Base-by-base conservation (phyloP, 2,113 vertebrate species). In the Actenoides lindsayi region DNA sequence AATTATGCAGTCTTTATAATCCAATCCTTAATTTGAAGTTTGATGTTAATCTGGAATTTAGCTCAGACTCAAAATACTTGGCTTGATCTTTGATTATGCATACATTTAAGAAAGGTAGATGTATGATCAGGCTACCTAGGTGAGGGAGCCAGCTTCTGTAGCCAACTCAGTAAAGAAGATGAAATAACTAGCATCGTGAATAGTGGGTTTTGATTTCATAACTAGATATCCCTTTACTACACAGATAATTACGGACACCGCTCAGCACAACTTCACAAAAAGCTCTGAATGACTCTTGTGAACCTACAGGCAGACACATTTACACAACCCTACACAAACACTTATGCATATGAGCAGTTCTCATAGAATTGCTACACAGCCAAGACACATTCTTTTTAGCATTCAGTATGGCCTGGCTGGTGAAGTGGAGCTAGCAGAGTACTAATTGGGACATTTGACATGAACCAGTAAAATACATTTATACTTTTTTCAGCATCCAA, bases 391-490 rank as follows among this genome's bases (percentile, higher is more conserved):
- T 88, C 19, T 77, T 86, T 54, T 88, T 85, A 80, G 44, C 28
- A 21, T 75, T 95, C 41, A 20, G 8, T 65, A 44, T 75, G 78
- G 64, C 68, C 68, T 83, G n/a, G 23, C 67, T 80, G 75, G 42
- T 74, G 51, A 53, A 80, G 39, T 86, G 24, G 60, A 83, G 54
- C 68, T 67, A 94, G 83, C 30, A 56, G 76, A 88, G 59, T 79
- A 75, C 75, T 90, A 90, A 92, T 64, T 86, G 90, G 65, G 86
- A 93, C 35, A 56, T 90, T 92, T 93, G 68, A 93, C 75, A 67
- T 20, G 20, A 94, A 93, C 54, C 1, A 1, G 54, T 67, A 51
- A 90, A 89, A 83, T 78, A 24, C 20, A 27, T 65, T 93, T 70
- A 37, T 79, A 62, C 50, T 77, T 94, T 90, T 87, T 70, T 56